A percentile compares a stretch with the other conserved stretches of the same genome.
These are phyloP conservation scores for Anoura caudifer DNA, from an alignment of 2,113 vertebrate species.

Conservation along the genomic window DNA sequence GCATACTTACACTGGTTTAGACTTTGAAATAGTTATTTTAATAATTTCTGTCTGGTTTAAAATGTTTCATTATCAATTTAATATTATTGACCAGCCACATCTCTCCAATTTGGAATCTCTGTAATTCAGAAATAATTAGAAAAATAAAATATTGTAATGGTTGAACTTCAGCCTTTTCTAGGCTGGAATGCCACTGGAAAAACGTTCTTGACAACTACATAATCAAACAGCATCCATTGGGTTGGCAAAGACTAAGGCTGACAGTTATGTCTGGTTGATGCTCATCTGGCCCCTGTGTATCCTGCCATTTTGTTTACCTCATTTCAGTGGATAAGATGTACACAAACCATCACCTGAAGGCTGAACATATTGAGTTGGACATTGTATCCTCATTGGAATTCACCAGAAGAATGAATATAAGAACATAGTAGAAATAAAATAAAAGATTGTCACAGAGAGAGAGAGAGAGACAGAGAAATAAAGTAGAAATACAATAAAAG, in stretches of 20 bases:
- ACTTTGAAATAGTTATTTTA: not conserved
- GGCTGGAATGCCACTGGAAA: not conserved
- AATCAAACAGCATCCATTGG: not conserved
- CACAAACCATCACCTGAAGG: conserved; percentile 43
- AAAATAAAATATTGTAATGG: not conserved
- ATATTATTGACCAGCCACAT: not conserved
- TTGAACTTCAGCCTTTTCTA: not conserved
- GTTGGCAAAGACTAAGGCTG: not conserved
- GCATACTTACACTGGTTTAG: not conserved
- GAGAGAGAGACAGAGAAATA: not conserved
- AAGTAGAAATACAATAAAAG: not conserved
- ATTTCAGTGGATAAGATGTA: conserved; percentile 26
- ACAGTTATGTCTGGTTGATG: not conserved
- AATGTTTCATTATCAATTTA: not conserved
- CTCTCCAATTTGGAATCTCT: not conserved
- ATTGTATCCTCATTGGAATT: conserved; percentile 35
- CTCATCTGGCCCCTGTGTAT: not conserved
- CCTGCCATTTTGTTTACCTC: conserved; percentile 26
- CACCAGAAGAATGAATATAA: conserved; percentile 1
- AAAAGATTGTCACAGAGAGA: not conserved
- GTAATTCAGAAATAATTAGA: conserved; percentile 4
- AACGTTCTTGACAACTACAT: not conserved
- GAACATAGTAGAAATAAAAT: not conserved
- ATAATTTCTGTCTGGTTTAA: not conserved
- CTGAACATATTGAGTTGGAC: conserved; percentile 42